A percentile compares a stretch with the other conserved stretches of the same genome.
Conservation (phyloP, 2,113 vertebrate genomes). For the Anarrhichthys ocellatus region DNA sequence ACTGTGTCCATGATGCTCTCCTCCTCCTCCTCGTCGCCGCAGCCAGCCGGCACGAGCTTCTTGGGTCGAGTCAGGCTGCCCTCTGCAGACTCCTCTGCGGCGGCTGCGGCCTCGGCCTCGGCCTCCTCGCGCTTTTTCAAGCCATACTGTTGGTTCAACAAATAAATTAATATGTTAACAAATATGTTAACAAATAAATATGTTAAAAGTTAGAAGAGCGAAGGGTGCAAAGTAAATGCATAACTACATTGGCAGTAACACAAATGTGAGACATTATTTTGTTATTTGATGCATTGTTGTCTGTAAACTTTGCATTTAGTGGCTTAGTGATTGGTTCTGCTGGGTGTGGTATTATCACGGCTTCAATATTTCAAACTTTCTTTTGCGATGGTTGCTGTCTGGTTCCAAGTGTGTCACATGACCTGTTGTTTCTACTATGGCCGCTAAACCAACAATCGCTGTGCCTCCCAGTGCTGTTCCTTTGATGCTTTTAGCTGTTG, state of each 20-base stretch:
- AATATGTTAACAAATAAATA: not conserved
- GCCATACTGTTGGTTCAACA: constrained; percentile 86
- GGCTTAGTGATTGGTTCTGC: not conserved
- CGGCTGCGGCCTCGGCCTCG: constrained; percentile 92
- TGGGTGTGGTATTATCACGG: not conserved
- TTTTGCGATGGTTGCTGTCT: not conserved
- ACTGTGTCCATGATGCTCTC: constrained; percentile 99
- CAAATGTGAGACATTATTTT: not conserved
- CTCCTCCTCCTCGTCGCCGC: constrained; percentile 88
- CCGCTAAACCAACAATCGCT: not conserved
- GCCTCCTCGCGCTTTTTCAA: constrained; percentile 97
- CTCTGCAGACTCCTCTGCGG: constrained; percentile 89
- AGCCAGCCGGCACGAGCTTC: constrained; percentile 87
- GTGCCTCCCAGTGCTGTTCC: not conserved
- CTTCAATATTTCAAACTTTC: not conserved
- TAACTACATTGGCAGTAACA: not conserved
- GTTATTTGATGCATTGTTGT: not conserved
- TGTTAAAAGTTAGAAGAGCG: not conserved
- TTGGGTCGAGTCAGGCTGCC: constrained; percentile 96
- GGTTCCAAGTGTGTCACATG: not conserved
- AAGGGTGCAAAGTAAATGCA: not conserved
- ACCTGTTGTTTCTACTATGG: not conserved
- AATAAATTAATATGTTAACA: not conserved
- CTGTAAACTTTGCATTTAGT: not conserved
- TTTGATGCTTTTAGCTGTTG: not conserved